Conservation (phyloP, 53 echinoderm and acorn worm species). For the Paelopatides confundens region DNA sequence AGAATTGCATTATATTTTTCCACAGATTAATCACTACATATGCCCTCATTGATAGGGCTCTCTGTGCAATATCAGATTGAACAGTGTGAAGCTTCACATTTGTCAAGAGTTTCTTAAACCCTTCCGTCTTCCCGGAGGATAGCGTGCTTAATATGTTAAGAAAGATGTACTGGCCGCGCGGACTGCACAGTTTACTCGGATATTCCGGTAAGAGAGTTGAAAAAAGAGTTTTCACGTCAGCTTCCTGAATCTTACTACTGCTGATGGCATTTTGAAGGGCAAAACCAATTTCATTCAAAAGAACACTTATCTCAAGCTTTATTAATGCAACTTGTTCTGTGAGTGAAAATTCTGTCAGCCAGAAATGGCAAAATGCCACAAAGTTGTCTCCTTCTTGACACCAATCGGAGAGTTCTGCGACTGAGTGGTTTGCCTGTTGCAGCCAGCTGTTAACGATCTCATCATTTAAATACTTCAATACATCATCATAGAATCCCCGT, state of each 20-base stretch:
- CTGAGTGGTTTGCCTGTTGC: slow-evolving; percentile 77
- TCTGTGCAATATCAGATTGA: slow-evolving; percentile 82
- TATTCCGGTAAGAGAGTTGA: slow-evolving; percentile 87
- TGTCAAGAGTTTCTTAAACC: slow-evolving; percentile 82
- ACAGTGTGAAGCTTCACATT: slow-evolving; percentile 80
- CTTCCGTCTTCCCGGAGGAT: slow-evolving; percentile 84
- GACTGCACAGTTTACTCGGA: slow-evolving; percentile 72
- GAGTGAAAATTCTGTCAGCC: slow-evolving; percentile 87
- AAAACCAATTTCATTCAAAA: slow-evolving; percentile 83
- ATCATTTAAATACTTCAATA: slow-evolving; percentile 70
- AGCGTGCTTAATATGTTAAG: slow-evolving; percentile 88
- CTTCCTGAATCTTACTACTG: slow-evolving; percentile 54
- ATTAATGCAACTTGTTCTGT: slow-evolving; percentile 78
- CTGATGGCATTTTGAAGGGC: slow-evolving; percentile 74
- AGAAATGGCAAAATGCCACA: slow-evolving; percentile 90
- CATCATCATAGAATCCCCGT: slow-evolving; percentile 75
- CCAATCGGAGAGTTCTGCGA: slow-evolving; percentile 78
- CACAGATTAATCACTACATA: slow-evolving; percentile 86
- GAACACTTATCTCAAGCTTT: slow-evolving; percentile 86
- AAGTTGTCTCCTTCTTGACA: slow-evolving; percentile 76
- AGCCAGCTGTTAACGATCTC: slow-evolving; percentile 73
- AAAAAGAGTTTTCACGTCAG: slow-evolving; percentile 70
- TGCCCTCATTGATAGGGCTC: slow-evolving; percentile 83
- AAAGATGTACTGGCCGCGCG: slow-evolving; percentile 82
- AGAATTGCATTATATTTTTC: slow-evolving; percentile 82